Conservation (phyloP, 2,113 vertebrate genomes). For the Nestor notabilis region DNA sequence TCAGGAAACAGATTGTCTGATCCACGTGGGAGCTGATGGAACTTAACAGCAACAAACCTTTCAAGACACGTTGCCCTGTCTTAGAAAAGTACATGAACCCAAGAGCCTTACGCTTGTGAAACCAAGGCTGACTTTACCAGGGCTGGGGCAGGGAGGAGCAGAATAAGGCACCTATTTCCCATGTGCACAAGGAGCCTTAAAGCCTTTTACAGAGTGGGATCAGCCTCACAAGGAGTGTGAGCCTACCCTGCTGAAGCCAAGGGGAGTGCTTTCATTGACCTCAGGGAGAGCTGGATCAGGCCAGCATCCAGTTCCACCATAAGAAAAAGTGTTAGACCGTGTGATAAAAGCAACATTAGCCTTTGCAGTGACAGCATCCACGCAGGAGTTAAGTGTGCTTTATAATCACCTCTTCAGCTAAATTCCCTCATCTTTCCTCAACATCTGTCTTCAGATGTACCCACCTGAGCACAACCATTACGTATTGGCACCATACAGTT, state of each 20-base stretch:
- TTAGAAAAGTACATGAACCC: neutral
- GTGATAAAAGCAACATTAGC: neutral
- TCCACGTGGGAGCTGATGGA: neutral
- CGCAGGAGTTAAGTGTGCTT: neutral
- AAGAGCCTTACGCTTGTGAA: neutral
- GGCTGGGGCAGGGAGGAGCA: neutral
- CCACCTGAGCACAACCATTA: neutral
- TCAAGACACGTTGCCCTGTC: neutral
- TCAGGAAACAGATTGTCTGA: conserved; percentile 15
- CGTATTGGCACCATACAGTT: neutral
- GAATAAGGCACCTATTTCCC: neutral
- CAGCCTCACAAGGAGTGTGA: neutral
- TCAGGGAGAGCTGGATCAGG: neutral
- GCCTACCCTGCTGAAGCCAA: neutral
- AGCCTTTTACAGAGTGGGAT: neutral
- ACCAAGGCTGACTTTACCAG: neutral
- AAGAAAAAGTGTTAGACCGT: neutral
- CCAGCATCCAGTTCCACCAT: neutral
- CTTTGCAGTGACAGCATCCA: neutral
- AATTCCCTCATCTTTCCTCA: neutral
- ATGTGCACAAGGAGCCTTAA: neutral
- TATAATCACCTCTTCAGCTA: neutral
- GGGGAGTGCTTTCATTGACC: neutral
- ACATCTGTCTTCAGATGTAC: neutral
- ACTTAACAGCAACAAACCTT: neutral